phyloP scores from a whole-genome alignment of 64 coral and sea anemone species.

The Pocillopora damicornis region DNA sequence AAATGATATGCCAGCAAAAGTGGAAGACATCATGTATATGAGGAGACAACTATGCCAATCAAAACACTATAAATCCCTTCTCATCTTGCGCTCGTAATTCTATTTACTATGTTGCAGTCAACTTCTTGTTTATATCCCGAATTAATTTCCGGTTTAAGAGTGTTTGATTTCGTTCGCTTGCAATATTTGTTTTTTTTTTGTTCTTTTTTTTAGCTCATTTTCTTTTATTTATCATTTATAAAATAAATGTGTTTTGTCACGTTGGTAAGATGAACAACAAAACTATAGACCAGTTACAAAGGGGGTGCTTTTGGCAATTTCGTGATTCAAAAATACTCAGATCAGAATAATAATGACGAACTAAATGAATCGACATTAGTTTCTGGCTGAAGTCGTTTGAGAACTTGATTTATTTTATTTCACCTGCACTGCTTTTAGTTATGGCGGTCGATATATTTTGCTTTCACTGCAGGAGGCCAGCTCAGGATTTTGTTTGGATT shows the following conservation, averaged over 20 bases:
- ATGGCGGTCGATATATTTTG: not conserved
- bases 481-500: not conserved
- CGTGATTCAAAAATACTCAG: no score
- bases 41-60: not conserved
- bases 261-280: no score
- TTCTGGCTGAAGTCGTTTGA: no score
- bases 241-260: no score
- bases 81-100: not conserved
- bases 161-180: not conserved
- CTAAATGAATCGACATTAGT: no score
- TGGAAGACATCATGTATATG: not conserved
- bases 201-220: not conserved
- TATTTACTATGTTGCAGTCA: not conserved
- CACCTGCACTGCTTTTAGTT: no score
- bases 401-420: no score
- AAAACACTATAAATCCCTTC: not conserved
- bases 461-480: conserved; percentile 5
- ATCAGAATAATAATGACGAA: no score
- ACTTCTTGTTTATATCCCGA: not conserved
- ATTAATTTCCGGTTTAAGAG: not conserved
- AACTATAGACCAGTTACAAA: no score
- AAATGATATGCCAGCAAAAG: not conserved
- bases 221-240: no score
- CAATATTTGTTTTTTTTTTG: not conserved
- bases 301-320: no score